Evolutionary conservation across 2,888 invertebrate species (phyloP).

Genomic region (Ceriagrion tenellum): DNA sequence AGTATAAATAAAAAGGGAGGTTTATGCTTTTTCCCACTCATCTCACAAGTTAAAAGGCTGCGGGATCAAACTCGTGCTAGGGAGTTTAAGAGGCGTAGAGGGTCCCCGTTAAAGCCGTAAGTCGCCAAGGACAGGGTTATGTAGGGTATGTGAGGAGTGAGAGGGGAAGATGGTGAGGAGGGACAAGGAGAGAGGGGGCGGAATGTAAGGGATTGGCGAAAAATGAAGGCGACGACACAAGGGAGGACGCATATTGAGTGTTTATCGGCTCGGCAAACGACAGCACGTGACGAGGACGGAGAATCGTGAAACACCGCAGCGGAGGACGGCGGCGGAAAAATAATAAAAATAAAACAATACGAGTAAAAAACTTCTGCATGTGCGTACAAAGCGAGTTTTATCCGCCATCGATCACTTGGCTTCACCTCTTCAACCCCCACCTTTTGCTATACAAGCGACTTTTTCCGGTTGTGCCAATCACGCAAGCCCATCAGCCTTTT

Average conservation of each 20-base stretch:
- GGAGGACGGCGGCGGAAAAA: no score
- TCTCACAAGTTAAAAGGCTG: constrained; percentile 38
- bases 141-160: no score
- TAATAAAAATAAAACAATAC: no score
- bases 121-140: background rate
- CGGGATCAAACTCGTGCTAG: constrained; percentile 26
- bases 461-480: no score
- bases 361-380: no score
- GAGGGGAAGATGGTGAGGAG: background rate
- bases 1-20: background rate
- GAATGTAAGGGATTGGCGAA: background rate
- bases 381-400: no score
- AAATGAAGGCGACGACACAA: background rate
- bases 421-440: no score
- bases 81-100: constrained; percentile 1
- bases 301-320: background rate
- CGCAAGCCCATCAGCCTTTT: no score
- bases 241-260: constrained; percentile 16
- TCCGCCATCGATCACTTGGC: no score
- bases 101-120: background rate
- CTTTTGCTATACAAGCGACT: no score
- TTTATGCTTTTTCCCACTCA: constrained; percentile 10
- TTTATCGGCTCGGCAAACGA: constrained; percentile 7
- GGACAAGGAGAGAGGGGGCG: background rate
- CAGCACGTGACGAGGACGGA: background rate